These are phyloP conservation scores for Chlorodrepanis virens DNA, from an alignment of 2,113 vertebrate species.

Conservation along the genomic window DNA sequence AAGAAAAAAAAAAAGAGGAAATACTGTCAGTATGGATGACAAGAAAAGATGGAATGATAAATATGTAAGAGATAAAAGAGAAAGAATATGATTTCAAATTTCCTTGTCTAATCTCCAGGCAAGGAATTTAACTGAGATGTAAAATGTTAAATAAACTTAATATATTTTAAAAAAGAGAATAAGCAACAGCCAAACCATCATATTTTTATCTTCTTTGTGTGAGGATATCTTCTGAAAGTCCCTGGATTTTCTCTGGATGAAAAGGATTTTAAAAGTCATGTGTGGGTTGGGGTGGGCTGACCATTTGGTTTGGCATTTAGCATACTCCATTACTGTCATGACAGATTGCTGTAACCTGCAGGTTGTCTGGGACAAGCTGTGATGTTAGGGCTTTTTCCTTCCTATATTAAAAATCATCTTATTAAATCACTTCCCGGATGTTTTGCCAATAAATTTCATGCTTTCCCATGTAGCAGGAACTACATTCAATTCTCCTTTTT, in stretches of 20 bases:
- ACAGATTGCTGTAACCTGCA: background rate
- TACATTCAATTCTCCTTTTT: background rate
- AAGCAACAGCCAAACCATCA: background rate
- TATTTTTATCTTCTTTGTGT: background rate
- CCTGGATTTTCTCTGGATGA: background rate
- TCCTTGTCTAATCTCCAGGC: background rate
- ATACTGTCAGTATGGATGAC: background rate
- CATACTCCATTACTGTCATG: background rate
- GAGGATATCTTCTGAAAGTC: background rate
- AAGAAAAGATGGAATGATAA: background rate
- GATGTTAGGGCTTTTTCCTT: background rate
- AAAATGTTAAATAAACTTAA: background rate
- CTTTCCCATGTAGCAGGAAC: background rate
- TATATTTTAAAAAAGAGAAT: background rate
- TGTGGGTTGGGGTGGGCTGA: background rate
- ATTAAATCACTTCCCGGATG: background rate
- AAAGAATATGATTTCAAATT: background rate
- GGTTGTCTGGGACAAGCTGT: background rate
- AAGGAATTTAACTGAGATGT: background rate
- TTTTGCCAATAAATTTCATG: background rate
- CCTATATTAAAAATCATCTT: background rate
- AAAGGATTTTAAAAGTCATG: background rate
- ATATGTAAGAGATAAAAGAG: background rate
- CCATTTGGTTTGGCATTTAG: background rate
- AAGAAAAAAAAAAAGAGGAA: background rate